phyloP scores from a whole-genome alignment of 2,797 vertebrate genomes.

The Mus spretus region DNA sequence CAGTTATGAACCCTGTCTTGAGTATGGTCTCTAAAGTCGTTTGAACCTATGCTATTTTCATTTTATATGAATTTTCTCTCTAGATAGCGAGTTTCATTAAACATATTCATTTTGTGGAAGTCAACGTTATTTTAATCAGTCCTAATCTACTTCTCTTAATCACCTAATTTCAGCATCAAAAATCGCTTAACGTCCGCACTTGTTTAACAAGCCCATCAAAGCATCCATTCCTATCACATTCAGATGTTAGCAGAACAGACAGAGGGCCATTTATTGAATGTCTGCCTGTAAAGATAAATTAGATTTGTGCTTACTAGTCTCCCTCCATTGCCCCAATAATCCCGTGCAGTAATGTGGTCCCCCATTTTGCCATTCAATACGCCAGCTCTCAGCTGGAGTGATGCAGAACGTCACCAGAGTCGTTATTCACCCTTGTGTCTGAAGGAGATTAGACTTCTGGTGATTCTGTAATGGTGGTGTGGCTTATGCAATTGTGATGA shows the following conservation, averaged over 20 bases:
- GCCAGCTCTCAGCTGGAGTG: background rate
- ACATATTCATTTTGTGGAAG: slow-evolving; percentile 57
- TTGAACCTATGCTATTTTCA: slow-evolving; percentile 62
- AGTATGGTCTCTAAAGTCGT: slow-evolving; percentile 59
- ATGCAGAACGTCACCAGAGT: background rate
- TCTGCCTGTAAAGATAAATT: background rate
- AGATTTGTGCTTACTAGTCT: background rate
- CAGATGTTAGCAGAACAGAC: slow-evolving; percentile 23
- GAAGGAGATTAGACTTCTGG: background rate
- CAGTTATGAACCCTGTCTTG: slow-evolving; percentile 24
- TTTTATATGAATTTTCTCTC: slow-evolving; percentile 70
- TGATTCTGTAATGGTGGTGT: background rate
- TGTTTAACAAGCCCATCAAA: slow-evolving; percentile 19
- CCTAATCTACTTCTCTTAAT: slow-evolving; percentile 49
- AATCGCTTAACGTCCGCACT: background rate
- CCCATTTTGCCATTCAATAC: background rate
- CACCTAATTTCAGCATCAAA: slow-evolving; percentile 33
- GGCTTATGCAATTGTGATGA: background rate
- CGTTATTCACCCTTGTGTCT: background rate
- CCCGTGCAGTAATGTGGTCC: background rate
- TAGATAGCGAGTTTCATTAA: slow-evolving; percentile 72
- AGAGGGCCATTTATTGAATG: background rate
- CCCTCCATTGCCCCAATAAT: background rate
- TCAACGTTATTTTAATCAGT: slow-evolving; percentile 53
- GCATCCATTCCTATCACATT: background rate